Percentiles rank a stretch among this genome's conserved stretches.
Evolutionary conservation across 2,888 invertebrate species (phyloP).

Genomic region (Oeneis ivallda): DNA sequence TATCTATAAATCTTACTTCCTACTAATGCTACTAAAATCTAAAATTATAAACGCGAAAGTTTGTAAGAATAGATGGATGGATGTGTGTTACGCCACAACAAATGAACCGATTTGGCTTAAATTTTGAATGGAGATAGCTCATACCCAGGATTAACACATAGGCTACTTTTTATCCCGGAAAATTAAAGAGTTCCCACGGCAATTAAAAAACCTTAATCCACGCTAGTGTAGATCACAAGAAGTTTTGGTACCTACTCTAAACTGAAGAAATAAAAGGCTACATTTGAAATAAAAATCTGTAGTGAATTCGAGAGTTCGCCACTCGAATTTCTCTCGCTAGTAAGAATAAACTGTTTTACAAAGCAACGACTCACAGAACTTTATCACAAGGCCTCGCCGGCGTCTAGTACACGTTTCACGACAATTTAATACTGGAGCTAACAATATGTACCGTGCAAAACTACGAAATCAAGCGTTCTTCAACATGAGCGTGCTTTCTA

Average conservation of each 20-base stretch:
- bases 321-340: conserved; percentile 5
- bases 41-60: too few species aligned
- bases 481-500: conserved; percentile 4
- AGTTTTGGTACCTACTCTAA: not conserved
- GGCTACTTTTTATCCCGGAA: too few species aligned
- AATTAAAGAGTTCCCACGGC: too few species aligned
- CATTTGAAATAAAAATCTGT: not conserved
- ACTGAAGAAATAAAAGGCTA: not conserved
- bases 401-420: conserved; percentile 17
- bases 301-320: conserved; percentile 6
- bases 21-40: too few species aligned
- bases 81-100: too few species aligned
- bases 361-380: conserved; percentile 7
- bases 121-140: too few species aligned
- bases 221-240: not conserved
- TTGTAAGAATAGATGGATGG: too few species aligned
- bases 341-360: conserved; percentile 13
- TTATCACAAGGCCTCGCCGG: conserved; percentile 17
- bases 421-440: conserved; percentile 19
- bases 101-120: too few species aligned
- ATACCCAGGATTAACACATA: too few species aligned
- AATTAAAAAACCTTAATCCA: too few species aligned
- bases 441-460: conserved; percentile 21
- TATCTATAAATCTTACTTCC: too few species aligned
- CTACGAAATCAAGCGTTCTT: conserved; percentile 22